phyloP scores from a whole-genome alignment of 2,888 invertebrate species.

The Machimus rusticus region DNA sequence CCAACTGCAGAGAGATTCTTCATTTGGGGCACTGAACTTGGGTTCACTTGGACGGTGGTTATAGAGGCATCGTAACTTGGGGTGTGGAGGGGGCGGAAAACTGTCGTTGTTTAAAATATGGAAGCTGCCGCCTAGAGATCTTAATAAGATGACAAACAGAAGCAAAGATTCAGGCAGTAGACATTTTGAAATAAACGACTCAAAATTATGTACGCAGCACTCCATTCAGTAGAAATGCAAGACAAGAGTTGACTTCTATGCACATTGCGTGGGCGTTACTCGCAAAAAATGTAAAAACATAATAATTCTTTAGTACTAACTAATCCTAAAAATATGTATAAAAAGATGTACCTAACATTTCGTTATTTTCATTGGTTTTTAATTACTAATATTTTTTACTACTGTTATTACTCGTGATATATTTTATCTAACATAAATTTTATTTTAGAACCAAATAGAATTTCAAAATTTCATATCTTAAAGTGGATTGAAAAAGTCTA shows the following conservation, averaged over 20 bases:
- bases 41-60: neutral
- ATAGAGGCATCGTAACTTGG: neutral
- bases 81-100: neutral
- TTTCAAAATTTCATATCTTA: too few relatives aligned
- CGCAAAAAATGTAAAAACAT: too few relatives aligned
- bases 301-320: too few relatives aligned
- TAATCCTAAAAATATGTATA: too few relatives aligned
- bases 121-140: neutral
- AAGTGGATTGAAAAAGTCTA: too few relatives aligned
- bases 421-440: too few relatives aligned
- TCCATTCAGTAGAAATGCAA: neutral
- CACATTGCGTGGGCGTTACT: neutral
- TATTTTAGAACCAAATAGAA: too few relatives aligned
- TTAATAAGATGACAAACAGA: neutral
- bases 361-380: too few relatives aligned
- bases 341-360: too few relatives aligned
- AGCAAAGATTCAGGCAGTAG: neutral
- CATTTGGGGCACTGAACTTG: neutral
- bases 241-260: too few relatives aligned
- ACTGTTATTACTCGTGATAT: too few relatives aligned
- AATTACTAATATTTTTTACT: too few relatives aligned
- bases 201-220: neutral
- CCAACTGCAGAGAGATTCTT: neutral
- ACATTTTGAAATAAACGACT: neutral
- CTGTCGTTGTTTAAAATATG: neutral